These are phyloP conservation scores for Drosophila vallismaia DNA, from an alignment of 2,888 invertebrate genomes.

Conservation along the genomic window DNA sequence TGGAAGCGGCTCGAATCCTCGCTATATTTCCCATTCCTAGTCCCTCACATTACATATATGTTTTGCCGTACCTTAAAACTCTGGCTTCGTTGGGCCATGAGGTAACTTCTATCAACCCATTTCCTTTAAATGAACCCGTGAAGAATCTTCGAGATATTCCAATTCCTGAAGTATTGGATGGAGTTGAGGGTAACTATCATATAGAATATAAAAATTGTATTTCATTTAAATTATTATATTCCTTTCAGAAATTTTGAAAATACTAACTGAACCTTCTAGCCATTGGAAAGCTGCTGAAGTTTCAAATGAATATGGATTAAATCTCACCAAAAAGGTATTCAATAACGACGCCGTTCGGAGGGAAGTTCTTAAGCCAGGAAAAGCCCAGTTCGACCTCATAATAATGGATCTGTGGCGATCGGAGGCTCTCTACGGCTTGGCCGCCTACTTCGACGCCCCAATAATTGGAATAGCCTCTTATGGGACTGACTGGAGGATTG, in stretches of 20 bases:
- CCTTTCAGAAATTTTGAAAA: not conserved
- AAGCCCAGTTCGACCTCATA: conserved; percentile 79
- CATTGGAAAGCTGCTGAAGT: not conserved
- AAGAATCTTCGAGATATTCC: conserved; percentile 75
- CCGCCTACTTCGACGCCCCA: conserved; percentile 74
- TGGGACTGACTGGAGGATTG: conserved; percentile 72
- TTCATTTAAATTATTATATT: not conserved
- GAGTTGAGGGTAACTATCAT: conserved; percentile 44
- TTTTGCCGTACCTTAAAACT: conserved; percentile 69
- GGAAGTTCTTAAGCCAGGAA: conserved; percentile 65
- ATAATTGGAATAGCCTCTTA: conserved; percentile 72
- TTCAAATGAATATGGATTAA: not conserved
- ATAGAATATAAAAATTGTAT: not conserved
- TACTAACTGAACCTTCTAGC: not conserved
- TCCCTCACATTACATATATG: conserved; percentile 77
- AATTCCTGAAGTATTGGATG: conserved; percentile 50
- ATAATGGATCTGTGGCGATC: conserved; percentile 76
- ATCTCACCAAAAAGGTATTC: conserved; percentile 35
- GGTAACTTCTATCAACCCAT: conserved; percentile 78
- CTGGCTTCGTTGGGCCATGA: conserved; percentile 82
- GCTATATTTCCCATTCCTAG: conserved; percentile 71
- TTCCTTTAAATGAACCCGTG: conserved; percentile 69
- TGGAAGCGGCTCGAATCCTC: conserved; percentile 61
- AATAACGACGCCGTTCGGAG: conserved; percentile 57
- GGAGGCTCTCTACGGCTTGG: conserved; percentile 81